Percentiles rank a stretch among this genome's conserved stretches.
Evolutionary conservation across 2,113 vertebrate genomes (phyloP).

Genomic region (Microcebus lehilahytsara): DNA sequence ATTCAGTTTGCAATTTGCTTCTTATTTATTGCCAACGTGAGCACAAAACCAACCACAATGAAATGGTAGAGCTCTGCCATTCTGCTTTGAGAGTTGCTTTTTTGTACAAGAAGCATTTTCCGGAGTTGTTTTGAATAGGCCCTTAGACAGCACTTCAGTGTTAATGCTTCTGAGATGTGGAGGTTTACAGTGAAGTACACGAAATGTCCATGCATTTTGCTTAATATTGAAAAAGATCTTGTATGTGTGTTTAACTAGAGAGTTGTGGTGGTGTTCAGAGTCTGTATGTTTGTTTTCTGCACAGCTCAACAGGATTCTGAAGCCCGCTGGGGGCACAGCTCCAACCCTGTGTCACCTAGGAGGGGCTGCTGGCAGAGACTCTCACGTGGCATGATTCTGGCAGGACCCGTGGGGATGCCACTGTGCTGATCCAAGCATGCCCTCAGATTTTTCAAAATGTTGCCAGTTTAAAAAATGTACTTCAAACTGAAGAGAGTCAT

Average conservation of each 20-base stretch:
- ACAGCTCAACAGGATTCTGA: not conserved
- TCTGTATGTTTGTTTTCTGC: not conserved
- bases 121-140: conserved; percentile 53
- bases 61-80: conserved; percentile 27
- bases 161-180: conserved; percentile 45
- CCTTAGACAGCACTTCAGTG: conserved; percentile 62
- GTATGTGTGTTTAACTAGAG: conserved; percentile 3
- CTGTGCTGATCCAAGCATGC: not conserved
- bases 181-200: conserved; percentile 1
- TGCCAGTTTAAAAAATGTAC: not conserved
- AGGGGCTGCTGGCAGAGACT: not conserved
- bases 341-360: not conserved
- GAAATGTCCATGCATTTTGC: conserved; percentile 25
- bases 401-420: not conserved
- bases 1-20: conserved; percentile 36
- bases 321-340: not conserved
- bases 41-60: conserved; percentile 13
- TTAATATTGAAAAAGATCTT: conserved; percentile 54
- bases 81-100: conserved; percentile 39
- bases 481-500: not conserved
- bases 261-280: not conserved
- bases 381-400: not conserved
- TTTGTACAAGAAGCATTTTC: conserved; percentile 64
- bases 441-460: not conserved
- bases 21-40: conserved; percentile 54